Percentiles rank a stretch among this genome's conserved stretches.
These are phyloP conservation scores for Brachirus orientalis DNA, from an alignment of 2,113 vertebrate species.

Conservation along the genomic window DNA sequence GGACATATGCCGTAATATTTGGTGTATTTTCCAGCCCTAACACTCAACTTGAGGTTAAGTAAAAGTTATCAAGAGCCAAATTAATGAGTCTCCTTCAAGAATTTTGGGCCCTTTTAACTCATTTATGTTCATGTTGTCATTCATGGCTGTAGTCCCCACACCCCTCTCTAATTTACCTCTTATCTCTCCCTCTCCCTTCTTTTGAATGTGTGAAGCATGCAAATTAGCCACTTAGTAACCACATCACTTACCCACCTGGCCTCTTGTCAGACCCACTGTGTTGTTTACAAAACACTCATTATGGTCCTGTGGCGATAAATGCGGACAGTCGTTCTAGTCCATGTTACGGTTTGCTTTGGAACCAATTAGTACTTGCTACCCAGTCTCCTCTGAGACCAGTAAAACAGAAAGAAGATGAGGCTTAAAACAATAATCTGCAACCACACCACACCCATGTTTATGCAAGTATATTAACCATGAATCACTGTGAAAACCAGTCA, in stretches of 20 bases:
- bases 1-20: background rate
- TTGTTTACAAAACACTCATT: conserved; percentile 95
- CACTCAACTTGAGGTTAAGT: background rate
- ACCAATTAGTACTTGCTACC: conserved; percentile 90
- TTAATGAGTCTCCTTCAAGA: conserved; percentile 85
- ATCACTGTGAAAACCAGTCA: conserved; percentile 36
- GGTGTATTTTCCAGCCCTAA: background rate
- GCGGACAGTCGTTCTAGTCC: conserved; percentile 83
- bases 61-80: conserved; percentile 80
- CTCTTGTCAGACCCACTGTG: conserved; percentile 93
- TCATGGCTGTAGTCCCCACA: conserved; percentile 69
- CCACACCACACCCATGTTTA: conserved; percentile 63
- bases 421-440: conserved; percentile 85
- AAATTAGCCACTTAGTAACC: conserved; percentile 98
- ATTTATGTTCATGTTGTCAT: conserved; percentile 86
- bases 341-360: conserved; percentile 91
- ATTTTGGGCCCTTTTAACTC: conserved; percentile 63
- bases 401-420: conserved; percentile 79
- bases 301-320: conserved; percentile 90
- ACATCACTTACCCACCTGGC: conserved; percentile 90
- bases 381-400: conserved; percentile 81
- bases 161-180: conserved; percentile 76
- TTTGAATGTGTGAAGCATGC: conserved; percentile 92
- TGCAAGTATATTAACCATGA: conserved; percentile 44
- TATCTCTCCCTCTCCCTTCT: conserved; percentile 64